phyloP scores from a whole-genome alignment of 2,888 invertebrate species.

The Celastrina argiolus region DNA sequence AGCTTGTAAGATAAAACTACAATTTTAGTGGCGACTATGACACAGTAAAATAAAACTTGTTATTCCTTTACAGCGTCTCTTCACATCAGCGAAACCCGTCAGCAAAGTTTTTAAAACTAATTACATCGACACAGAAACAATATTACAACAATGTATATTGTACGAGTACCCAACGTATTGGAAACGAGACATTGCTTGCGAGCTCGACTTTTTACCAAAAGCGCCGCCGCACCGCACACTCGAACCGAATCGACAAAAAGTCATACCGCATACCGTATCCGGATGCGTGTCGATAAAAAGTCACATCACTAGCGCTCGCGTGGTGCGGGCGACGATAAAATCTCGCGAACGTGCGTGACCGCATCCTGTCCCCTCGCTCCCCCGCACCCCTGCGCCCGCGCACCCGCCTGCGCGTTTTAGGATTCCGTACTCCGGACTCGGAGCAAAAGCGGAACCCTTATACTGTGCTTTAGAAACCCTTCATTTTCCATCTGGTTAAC shows the following conservation, averaged over 20 bases:
- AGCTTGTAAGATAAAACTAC: too few relatives aligned
- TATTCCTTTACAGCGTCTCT: too few relatives aligned
- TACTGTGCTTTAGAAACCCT: too few relatives aligned
- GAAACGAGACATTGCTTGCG: background rate
- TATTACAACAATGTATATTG: background rate
- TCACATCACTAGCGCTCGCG: slow-evolving; percentile 30
- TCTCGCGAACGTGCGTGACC: slow-evolving; percentile 56
- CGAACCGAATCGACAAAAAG: slow-evolving; percentile 13
- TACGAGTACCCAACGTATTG: background rate
- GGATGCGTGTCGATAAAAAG: slow-evolving; percentile 6
- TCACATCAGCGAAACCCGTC: too few relatives aligned
- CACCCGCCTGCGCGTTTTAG: slow-evolving; percentile 26
- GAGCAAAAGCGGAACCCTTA: too few relatives aligned
- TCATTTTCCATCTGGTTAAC: too few relatives aligned
- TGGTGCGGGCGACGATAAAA: slow-evolving; percentile 36
- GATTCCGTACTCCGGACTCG: background rate
- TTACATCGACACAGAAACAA: too few relatives aligned
- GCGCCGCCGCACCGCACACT: background rate
- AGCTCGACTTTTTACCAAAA: background rate
- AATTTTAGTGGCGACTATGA: too few relatives aligned
- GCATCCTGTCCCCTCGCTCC: slow-evolving; percentile 55
- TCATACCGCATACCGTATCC: background rate
- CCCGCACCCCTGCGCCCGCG: slow-evolving; percentile 33
- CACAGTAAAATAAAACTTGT: too few relatives aligned
- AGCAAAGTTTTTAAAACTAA: too few relatives aligned